Conservation (phyloP, 2,113 vertebrate genomes). For the Odontophorus gujanensis region DNA sequence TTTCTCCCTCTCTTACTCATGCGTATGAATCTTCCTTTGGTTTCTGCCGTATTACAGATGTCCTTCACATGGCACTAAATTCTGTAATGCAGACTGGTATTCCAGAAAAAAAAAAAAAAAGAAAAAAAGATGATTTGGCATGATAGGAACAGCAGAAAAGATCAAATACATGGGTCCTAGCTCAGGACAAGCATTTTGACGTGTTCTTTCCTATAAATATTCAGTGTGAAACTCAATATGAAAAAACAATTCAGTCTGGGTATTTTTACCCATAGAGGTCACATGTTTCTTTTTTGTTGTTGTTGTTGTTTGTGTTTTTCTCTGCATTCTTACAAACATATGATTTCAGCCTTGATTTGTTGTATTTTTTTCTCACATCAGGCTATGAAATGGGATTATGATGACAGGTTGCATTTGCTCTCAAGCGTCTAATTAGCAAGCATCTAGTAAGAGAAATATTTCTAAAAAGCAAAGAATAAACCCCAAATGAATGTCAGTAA, state of each 20-base stretch:
- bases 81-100: background rate
- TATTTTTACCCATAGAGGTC: background rate
- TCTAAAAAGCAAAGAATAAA: background rate
- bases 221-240: background rate
- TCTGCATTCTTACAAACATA: background rate
- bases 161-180: background rate
- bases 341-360: background rate
- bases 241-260: background rate
- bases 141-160: background rate
- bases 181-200: background rate
- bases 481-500: background rate
- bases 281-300: background rate
- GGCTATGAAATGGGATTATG: background rate
- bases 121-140: background rate
- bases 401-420: constrained; percentile 9
- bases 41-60: background rate
- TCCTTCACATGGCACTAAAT: background rate
- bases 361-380: background rate
- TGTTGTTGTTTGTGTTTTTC: background rate
- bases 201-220: background rate
- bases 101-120: background rate
- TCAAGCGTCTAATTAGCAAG: constrained; percentile 22
- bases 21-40: background rate
- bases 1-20: background rate
- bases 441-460: constrained; percentile 10